Conservation (phyloP, 2,888 invertebrate species). For the Alloplasta piceator region DNA sequence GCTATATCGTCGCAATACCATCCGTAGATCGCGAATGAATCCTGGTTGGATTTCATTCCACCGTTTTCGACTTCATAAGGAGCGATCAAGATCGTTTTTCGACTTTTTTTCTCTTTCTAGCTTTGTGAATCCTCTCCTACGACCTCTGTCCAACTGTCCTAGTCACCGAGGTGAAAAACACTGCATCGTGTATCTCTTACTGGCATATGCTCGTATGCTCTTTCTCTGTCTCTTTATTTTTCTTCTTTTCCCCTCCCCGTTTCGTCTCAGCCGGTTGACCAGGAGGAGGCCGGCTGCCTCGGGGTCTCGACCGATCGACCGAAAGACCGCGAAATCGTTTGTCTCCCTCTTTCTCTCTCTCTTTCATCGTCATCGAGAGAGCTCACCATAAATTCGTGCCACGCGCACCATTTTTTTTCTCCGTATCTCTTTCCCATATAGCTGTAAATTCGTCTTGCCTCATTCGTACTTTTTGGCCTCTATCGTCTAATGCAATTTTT, state of each 20-base stretch:
- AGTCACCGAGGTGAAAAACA: neutral
- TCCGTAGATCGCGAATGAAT: constrained; percentile 34
- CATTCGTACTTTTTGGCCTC: no score
- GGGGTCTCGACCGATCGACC: constrained; percentile 59
- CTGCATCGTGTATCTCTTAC: constrained; percentile 48
- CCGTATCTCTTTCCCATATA: neutral
- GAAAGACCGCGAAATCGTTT: constrained; percentile 59
- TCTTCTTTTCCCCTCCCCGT: neutral
- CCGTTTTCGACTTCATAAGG: constrained; percentile 36
- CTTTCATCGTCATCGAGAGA: constrained; percentile 29
- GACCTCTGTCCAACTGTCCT: constrained; percentile 15
- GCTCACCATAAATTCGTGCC: constrained; percentile 32
- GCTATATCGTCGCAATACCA: constrained; percentile 36
- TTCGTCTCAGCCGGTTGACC: constrained; percentile 41
- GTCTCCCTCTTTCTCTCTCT: constrained; percentile 14
- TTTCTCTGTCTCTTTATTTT: constrained; percentile 22
- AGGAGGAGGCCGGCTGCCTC: constrained; percentile 42
- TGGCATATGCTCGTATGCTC: neutral
- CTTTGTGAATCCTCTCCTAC: constrained; percentile 1
- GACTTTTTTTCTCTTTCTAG: neutral
- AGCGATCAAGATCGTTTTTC: constrained; percentile 40
- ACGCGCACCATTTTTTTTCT: constrained; percentile 3
- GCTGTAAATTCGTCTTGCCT: no score
- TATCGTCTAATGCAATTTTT: no score
- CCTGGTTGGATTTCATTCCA: constrained; percentile 10